Evolutionary conservation across 1,140 invertebrate genomes (phyloP).

Genomic region (Myzus persicae): DNA sequence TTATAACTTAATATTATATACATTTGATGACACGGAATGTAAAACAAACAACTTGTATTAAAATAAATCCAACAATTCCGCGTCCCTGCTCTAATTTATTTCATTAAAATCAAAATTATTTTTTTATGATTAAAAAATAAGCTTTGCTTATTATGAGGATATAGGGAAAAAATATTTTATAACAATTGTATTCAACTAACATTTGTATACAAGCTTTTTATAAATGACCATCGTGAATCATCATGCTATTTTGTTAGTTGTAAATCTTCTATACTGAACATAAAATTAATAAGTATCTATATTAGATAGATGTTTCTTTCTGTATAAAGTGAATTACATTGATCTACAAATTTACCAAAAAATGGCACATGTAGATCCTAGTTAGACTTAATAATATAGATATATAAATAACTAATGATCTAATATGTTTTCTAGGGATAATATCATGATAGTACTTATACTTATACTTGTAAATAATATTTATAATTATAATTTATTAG

Average conservation of each 20-base stretch:
- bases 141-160: not conserved
- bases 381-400: no score
- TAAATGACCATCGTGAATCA: not conserved
- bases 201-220: not conserved
- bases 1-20: not conserved
- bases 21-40: not conserved
- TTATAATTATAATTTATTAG: no score
- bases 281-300: not conserved
- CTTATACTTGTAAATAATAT: no score
- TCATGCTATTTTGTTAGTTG: not conserved
- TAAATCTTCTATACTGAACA: not conserved
- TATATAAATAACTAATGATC: not conserved
- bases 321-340: not conserved
- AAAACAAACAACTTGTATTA: not conserved
- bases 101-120: not conserved
- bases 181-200: not conserved
- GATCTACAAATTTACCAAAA: no score
- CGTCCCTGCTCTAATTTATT: not conserved
- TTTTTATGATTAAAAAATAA: not conserved
- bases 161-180: not conserved
- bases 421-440: not conserved
- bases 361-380: no score
- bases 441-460: not conserved
- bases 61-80: not conserved
- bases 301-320: not conserved